phyloP scores from a whole-genome alignment of 2,888 invertebrate species.

The Odontothrips loti region DNA sequence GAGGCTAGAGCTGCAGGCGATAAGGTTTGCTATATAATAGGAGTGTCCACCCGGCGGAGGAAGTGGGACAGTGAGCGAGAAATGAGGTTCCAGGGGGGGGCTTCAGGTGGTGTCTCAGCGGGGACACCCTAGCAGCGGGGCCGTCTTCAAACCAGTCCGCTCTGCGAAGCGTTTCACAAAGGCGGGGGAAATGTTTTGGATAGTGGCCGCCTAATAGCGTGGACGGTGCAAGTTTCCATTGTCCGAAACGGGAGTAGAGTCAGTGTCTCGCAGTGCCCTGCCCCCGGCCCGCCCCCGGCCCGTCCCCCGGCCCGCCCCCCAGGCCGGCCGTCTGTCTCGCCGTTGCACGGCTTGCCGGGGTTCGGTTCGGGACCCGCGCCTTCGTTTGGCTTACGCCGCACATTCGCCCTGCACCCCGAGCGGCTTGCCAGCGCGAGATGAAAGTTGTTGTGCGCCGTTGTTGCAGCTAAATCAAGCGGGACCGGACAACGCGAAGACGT shows the following conservation, averaged over 20 bases:
- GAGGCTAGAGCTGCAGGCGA: background rate
- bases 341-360: background rate
- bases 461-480: background rate
- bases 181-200: too few relatives aligned
- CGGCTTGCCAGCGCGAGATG: background rate
- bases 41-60: background rate
- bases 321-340: too few relatives aligned
- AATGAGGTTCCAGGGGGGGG: background rate
- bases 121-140: too few relatives aligned
- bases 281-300: too few relatives aligned
- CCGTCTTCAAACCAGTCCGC: too few relatives aligned
- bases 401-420: background rate
- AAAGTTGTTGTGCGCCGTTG: background rate
- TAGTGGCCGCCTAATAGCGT: too few relatives aligned
- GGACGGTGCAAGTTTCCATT: too few relatives aligned
- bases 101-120: too few relatives aligned
- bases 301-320: too few relatives aligned
- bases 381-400: background rate
- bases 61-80: background rate
- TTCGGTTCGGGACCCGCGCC: background rate
- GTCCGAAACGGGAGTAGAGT: too few relatives aligned
- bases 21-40: constrained; percentile 15
- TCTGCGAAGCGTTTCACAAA: too few relatives aligned
- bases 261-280: too few relatives aligned
- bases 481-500: background rate